Percentiles rank a stretch among this genome's conserved stretches.
Evolutionary conservation across 2,113 vertebrate genomes (phyloP).

Genomic region (Cottus gobio): DNA sequence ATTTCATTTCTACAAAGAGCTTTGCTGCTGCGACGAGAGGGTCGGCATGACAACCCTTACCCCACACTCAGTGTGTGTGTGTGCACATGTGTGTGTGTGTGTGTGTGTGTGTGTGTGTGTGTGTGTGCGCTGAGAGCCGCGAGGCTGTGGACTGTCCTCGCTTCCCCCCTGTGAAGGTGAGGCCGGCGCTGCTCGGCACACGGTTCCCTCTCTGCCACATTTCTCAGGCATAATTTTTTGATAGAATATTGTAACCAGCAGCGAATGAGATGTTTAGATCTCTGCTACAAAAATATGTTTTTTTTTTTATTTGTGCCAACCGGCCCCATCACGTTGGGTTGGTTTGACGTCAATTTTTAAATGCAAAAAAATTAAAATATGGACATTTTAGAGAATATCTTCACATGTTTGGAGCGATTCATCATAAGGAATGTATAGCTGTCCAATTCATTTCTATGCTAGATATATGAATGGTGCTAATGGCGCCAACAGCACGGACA

Average conservation of each 20-base stretch:
- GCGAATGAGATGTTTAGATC: neutral
- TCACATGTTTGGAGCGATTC: neutral
- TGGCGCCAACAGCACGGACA: neutral
- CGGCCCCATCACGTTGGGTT: neutral
- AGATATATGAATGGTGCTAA: neutral
- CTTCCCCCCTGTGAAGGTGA: neutral
- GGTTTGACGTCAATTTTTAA: no score
- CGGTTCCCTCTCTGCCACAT: neutral
- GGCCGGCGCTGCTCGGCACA: neutral
- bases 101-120: neutral
- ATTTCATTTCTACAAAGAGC: constrained; percentile 35
- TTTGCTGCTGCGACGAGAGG: constrained; percentile 37
- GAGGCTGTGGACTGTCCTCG: neutral
- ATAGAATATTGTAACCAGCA: neutral
- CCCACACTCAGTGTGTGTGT: constrained; percentile 1
- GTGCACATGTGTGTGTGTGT: neutral
- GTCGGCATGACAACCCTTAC: constrained; percentile 68
- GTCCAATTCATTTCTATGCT: neutral
- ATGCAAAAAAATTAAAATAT: no score
- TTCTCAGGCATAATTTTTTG: neutral
- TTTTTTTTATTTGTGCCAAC: neutral
- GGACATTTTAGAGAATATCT: neutral
- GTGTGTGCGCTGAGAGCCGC: neutral
- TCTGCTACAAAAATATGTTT: neutral
- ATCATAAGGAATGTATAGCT: neutral